These are phyloP conservation scores for Microcebus griseorufus DNA, from an alignment of 2,113 vertebrate genomes.

Conservation along the genomic window DNA sequence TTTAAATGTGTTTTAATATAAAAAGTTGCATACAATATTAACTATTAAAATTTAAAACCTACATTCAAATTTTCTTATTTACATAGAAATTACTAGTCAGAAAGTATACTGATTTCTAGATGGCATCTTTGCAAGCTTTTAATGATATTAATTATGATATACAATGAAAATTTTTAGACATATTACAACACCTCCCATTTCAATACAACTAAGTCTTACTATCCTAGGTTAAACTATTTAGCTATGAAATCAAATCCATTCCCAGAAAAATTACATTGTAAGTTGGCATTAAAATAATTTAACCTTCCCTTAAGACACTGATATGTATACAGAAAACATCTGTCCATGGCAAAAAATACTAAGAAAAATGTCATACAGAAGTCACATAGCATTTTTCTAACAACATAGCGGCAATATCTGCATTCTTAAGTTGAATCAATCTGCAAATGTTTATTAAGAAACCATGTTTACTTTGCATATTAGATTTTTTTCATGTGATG, in stretches of 20 bases:
- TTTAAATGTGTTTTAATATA: not conserved
- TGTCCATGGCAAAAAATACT: not conserved
- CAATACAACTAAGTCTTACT: constrained; percentile 10
- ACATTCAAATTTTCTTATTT: constrained; percentile 4
- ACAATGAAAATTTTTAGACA: not conserved
- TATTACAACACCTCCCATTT: not conserved
- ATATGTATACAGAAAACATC: constrained; percentile 33
- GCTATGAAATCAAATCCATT: constrained; percentile 56
- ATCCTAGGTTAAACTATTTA: constrained; percentile 26
- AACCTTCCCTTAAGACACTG: not conserved
- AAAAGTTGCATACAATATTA: not conserved
- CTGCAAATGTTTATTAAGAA: not conserved
- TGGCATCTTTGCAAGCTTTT: not conserved
- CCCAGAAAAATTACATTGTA: constrained; percentile 32
- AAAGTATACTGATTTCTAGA: not conserved
- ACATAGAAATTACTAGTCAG: not conserved
- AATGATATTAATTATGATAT: not conserved
- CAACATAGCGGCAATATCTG: not conserved
- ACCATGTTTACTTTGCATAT: fast-evolving
- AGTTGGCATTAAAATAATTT: constrained; percentile 43
- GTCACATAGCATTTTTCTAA: not conserved
- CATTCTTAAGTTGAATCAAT: not conserved
- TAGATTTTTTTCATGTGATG: not conserved
- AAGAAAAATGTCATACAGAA: not conserved
- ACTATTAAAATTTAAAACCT: not conserved